These are phyloP conservation scores for Papilio polyxenes DNA, from an alignment of 1,140 invertebrate genomes.

Conservation along the genomic window DNA sequence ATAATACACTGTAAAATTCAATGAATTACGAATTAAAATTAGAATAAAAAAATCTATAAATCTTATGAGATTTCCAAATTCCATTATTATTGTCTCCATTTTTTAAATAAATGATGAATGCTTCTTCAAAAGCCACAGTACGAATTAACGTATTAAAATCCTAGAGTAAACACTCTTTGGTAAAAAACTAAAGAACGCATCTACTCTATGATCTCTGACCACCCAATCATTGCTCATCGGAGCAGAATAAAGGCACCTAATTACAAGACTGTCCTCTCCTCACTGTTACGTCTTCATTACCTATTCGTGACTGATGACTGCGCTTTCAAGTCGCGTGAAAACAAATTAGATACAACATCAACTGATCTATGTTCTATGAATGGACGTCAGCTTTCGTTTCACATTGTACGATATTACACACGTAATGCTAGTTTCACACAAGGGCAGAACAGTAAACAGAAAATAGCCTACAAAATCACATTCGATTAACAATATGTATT, in stretches of 20 bases:
- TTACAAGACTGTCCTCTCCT: constrained; percentile 72
- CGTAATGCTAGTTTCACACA: constrained; percentile 15
- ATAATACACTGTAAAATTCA: too few species aligned
- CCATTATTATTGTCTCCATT: too few species aligned
- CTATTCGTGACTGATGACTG: constrained; percentile 62
- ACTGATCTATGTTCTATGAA: constrained; percentile 22
- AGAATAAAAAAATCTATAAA: too few species aligned
- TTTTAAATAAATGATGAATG: too few species aligned
- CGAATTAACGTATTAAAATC: not conserved
- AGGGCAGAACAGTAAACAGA: not conserved
- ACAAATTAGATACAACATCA: constrained; percentile 42
- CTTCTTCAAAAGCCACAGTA: too few species aligned
- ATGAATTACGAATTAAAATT: too few species aligned
- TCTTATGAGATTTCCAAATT: too few species aligned
- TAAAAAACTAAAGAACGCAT: not conserved
- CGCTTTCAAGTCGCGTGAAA: constrained; percentile 54
- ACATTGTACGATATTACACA: constrained; percentile 6
- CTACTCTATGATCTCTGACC: constrained; percentile 50
- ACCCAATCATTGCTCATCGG: constrained; percentile 63
- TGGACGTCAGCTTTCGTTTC: constrained; percentile 31
- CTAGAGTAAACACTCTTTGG: not conserved
- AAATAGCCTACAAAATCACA: too few species aligned
- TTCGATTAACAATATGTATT: too few species aligned
- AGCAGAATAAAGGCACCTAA: constrained; percentile 71
- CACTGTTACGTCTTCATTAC: constrained; percentile 68